Evolutionary conservation across 1,140 invertebrate genomes (phyloP).

Genomic region (Pristionchus pacificus): DNA sequence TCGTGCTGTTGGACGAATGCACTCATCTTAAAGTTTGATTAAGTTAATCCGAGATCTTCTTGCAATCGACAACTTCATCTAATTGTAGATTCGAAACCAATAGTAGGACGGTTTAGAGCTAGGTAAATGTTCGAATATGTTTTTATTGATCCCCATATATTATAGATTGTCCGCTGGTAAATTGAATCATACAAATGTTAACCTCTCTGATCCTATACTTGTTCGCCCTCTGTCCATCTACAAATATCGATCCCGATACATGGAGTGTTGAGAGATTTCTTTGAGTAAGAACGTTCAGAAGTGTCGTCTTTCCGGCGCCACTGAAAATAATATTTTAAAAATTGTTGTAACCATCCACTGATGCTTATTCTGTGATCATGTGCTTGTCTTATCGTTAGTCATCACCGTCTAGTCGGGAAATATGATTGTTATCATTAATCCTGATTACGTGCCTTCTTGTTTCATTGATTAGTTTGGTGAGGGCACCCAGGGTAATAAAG

Average conservation of each 20-base stretch:
- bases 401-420: no score
- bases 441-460: not conserved
- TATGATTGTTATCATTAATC: no score
- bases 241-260: constrained; percentile 67
- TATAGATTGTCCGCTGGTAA: constrained; percentile 4
- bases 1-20: constrained; percentile 94
- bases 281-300: constrained; percentile 83
- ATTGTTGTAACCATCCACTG: no score
- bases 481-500: no score
- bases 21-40: constrained; percentile 67
- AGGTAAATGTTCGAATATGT: no score
- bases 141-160: not conserved
- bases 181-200: constrained; percentile 32
- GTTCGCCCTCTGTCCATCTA: constrained; percentile 49
- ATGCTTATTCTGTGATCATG: no score
- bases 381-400: not conserved
- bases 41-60: no score
- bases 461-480: not conserved
- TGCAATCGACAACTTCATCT: no score
- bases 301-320: constrained; percentile 89
- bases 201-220: constrained; percentile 52
- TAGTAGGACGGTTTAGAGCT: no score
- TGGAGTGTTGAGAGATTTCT: constrained; percentile 69
- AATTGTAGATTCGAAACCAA: no score
- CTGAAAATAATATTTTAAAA: no score